phyloP scores from a whole-genome alignment of 1,140 invertebrate species.

The Tetraneura akinire region DNA sequence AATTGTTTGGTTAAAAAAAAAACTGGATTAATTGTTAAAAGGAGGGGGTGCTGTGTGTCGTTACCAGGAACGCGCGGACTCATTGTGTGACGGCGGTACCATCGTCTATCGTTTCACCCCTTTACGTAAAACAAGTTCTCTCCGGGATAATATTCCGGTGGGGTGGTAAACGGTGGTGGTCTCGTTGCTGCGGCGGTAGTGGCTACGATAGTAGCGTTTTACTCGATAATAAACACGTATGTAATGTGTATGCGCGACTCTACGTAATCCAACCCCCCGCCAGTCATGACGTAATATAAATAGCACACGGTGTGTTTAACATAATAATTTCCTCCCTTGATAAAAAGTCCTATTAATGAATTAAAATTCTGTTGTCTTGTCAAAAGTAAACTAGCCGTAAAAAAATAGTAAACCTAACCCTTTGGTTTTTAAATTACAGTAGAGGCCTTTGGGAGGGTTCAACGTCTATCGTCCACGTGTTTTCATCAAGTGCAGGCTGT shows the following conservation, averaged over 20 bases:
- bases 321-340: not conserved
- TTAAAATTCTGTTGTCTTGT: no score
- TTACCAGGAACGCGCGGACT: not conserved
- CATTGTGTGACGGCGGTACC: not conserved
- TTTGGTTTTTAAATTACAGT: not conserved
- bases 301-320: not conserved
- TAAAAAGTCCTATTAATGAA: no score
- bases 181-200: not conserved
- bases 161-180: conserved; percentile 16
- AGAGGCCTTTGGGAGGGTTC: not conserved
- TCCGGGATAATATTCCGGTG: not conserved
- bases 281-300: not conserved
- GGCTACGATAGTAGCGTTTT: conserved; percentile 1
- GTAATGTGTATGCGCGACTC: not conserved
- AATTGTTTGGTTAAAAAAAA: not conserved
- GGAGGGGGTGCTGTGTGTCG: not conserved
- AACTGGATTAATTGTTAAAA: not conserved
- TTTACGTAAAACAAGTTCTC: not conserved
- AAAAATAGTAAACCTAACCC: not conserved
- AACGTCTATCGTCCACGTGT: not conserved
- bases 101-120: conserved; percentile 15
- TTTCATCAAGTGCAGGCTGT: not conserved
- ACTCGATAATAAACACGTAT: conserved; percentile 23
- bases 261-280: not conserved
- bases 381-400: not conserved